Evolutionary conservation across 2,797 vertebrate species (phyloP), one percentile per base, ranked within the genome.

Genomic region (Sebastes kiyomatsui): DNA sequence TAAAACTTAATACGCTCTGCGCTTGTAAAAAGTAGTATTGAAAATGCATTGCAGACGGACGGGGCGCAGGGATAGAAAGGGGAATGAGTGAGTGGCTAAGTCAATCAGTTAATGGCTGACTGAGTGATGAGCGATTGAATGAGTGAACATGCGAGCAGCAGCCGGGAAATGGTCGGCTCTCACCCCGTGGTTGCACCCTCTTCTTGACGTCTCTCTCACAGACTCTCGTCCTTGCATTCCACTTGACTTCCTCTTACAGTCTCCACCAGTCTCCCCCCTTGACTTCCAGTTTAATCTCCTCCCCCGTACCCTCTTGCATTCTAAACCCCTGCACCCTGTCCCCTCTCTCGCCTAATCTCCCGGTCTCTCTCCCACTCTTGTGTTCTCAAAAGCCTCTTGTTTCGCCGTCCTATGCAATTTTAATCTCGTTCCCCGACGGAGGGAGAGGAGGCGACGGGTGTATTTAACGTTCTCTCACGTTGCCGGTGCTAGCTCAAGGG

Each of bases 1-100:
- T 88, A 90, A 92, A 92, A 75, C 23, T 79, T 90, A 67, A 79
- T 73, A 75, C 82, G 75, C 71, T 83, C 75, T 52, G 35, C 1
- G 20, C 49, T 83, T 74, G 72, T 83, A 79, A 81, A 89, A 88
- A 74, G 60, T 23, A 52, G 25, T 38, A 58, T 65, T 77, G 72
- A 75, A 80, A 84, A 87, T 74, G 52, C 46, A 77, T 71, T 28
- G 67, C 38, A 38, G 46, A 58, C 68, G 22, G 20, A 28, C 4
- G 7, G 33, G 18, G 6, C 49, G 16, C 1, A 4, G 49, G 49
- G 18, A 25, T 18, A 42, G 61, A n/a, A 27, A 20, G 72, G 49
- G 49, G 25, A 75, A 54, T 32, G 59, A 59, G 52, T 42, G 64
- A 66, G 67, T 23, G 22, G 67, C 16, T 70, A 58, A 89, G 74